Conservation (phyloP, 2,797 vertebrate species). For the Microctenopoma stevenorrisi region DNA sequence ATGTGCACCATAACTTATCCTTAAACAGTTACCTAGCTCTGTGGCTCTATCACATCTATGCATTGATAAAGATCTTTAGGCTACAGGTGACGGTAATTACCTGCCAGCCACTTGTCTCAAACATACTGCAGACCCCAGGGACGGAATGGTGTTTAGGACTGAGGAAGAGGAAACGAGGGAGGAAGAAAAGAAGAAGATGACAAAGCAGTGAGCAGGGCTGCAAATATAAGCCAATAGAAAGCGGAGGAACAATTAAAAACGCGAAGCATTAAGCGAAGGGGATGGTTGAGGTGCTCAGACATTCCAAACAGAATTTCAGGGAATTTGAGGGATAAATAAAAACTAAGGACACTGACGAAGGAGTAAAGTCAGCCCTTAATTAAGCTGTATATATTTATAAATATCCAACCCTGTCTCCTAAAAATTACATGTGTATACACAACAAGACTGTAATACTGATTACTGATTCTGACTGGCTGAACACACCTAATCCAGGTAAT, state of each 20-base stretch:
- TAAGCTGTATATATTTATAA: constrained; percentile 10
- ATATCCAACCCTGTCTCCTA: too few relatives aligned
- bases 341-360: constrained; percentile 13
- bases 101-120: constrained; percentile 43
- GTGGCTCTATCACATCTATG: constrained; percentile 49
- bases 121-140: constrained; percentile 32
- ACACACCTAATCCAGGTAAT: too few relatives aligned
- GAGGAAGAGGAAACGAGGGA: background rate
- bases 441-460: too few relatives aligned
- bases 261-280: background rate
- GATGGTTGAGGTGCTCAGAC: constrained; percentile 6
- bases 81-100: constrained; percentile 66
- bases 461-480: too few relatives aligned
- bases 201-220: background rate
- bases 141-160: background rate
- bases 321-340: background rate
- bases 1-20: constrained; percentile 48
- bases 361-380: constrained; percentile 23
- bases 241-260: background rate
- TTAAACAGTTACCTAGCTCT: constrained; percentile 46
- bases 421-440: too few relatives aligned
- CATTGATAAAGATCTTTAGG: constrained; percentile 72
- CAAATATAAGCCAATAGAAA: constrained; percentile 15
- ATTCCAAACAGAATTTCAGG: background rate
- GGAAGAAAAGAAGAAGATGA: constrained; percentile 13